Evolutionary conservation across 2,797 vertebrate genomes (phyloP).

Genomic region (Silurus lanzhouensis): DNA sequence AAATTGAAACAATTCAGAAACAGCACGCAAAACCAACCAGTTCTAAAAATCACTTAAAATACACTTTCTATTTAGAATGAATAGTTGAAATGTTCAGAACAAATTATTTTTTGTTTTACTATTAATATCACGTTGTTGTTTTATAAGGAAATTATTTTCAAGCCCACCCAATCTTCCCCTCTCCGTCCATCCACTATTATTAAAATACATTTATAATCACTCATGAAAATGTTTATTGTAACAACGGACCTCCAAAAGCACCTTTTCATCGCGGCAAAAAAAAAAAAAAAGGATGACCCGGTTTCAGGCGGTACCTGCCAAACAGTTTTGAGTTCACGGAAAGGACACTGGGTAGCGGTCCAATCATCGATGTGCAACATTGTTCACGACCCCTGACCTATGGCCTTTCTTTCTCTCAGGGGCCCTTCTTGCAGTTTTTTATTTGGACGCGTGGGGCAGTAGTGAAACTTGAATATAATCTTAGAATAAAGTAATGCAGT

Average conservation of each 20-base stretch:
- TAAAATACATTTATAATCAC: neutral
- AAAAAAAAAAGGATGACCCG: conserved; percentile 57
- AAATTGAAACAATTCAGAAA: neutral
- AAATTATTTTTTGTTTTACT: neutral
- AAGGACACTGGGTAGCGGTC: conserved; percentile 88
- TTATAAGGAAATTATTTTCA: neutral
- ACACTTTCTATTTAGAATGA: no score
- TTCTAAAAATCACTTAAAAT: no score
- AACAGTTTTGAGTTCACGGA: conserved; percentile 87
- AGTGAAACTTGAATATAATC: conserved; percentile 31
- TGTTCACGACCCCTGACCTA: conserved; percentile 77
- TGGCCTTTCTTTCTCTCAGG: conserved; percentile 74
- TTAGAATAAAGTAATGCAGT: neutral
- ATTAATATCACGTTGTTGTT: neutral
- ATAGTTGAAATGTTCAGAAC: no score
- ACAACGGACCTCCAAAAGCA: neutral
- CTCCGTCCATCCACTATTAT: neutral
- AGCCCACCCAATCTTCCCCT: neutral
- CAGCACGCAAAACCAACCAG: neutral
- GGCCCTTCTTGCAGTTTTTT: conserved; percentile 36
- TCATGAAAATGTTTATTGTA: conserved; percentile 6
- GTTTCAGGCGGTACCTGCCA: conserved; percentile 73
- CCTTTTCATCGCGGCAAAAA: conserved; percentile 37
- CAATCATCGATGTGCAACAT: conserved; percentile 86
- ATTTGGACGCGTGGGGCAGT: conserved; percentile 43